These are phyloP conservation scores for Gobius niger DNA, from an alignment of 2,113 vertebrate species.

Conservation along the genomic window DNA sequence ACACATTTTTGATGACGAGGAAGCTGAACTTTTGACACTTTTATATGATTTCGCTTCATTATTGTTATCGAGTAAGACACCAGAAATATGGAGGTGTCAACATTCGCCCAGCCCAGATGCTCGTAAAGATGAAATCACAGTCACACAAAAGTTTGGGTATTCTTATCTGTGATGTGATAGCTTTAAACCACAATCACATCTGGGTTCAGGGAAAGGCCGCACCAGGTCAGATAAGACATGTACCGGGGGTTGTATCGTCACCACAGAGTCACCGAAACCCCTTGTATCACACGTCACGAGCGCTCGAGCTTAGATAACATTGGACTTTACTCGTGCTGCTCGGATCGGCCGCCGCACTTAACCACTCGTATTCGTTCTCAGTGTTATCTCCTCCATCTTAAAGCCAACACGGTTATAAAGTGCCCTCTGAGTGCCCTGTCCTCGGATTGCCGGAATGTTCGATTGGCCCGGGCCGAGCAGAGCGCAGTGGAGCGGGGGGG, in stretches of 20 bases:
- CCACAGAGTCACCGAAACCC: not conserved
- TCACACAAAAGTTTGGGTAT: too few species aligned
- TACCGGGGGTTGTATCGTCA: not conserved
- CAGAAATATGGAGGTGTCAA: too few species aligned
- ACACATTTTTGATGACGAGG: too few species aligned
- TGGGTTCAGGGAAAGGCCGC: too few species aligned
- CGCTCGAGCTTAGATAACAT: not conserved
- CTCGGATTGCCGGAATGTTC: conserved; percentile 23
- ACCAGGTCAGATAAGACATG: conserved; percentile 4
- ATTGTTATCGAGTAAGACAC: too few species aligned
- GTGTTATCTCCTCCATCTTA: conserved; percentile 21
- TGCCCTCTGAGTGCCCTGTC: conserved; percentile 10
- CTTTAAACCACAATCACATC: too few species aligned
- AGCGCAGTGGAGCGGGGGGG: not conserved
- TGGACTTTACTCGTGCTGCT: not conserved
- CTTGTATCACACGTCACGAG: not conserved
- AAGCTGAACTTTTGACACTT: too few species aligned
- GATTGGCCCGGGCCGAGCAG: conserved; percentile 7
- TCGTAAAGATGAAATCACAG: too few species aligned
- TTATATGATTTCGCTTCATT: too few species aligned
- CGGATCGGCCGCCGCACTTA: not conserved
- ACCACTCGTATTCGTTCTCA: not conserved
- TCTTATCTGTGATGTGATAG: too few species aligned
- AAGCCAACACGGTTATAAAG: conserved; percentile 25
- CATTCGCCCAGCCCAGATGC: too few species aligned